Base-by-base conservation (phyloP, 1,140 invertebrate species). In the Bombus fervidus region DNA sequence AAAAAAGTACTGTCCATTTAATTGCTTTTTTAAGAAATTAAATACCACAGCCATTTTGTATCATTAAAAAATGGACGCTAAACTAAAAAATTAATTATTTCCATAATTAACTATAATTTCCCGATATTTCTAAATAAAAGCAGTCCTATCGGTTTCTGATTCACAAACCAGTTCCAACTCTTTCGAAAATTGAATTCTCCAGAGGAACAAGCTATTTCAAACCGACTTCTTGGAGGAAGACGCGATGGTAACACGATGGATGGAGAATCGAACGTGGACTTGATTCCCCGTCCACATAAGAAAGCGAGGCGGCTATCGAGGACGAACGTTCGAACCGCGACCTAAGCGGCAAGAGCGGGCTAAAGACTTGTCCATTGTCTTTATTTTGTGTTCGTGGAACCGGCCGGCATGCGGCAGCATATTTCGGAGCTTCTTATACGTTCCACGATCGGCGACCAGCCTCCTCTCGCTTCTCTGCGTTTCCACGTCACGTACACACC, bases 401-500 rank as follows among this genome's bases (percentile, higher is more conserved):
- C 68, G 78, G 73, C 66, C 78, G 66, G 84, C 85, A 90, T 86
- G 89, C 81, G 75, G 81, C 62, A 86, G 81, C 78, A 77, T 91
- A 90, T 92, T 92, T 92, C 83, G 81, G 74, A 90, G 71, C 85
- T 81, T 87, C 78, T 88, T 91, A 73, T 90, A 76, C 39, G 76
- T 74, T 74, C 28, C 47, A 6, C 69, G 71, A 81, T 57, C n/a
- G 18, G 64, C 34, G 37, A n/a, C 43, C 57, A 15, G 28, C 43
- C 15, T 57, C 59, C 64, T 75, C 72, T 83, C 18, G 41, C 18
- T 72, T n/a, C 57, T 22, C 69, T 8, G 53, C 57, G 71, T 53
- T 62, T 59, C 66, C 57, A 68, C 59, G 75, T 77, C 64, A 72
- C 83, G 39, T 66, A 57, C 18, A 72, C 41, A 68, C 74, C 6